Percentiles rank a stretch among this genome's conserved stretches.
These are phyloP conservation scores for Enteromius unitaeniatus DNA, from an alignment of 2,797 vertebrate genomes.

Conservation along the genomic window DNA sequence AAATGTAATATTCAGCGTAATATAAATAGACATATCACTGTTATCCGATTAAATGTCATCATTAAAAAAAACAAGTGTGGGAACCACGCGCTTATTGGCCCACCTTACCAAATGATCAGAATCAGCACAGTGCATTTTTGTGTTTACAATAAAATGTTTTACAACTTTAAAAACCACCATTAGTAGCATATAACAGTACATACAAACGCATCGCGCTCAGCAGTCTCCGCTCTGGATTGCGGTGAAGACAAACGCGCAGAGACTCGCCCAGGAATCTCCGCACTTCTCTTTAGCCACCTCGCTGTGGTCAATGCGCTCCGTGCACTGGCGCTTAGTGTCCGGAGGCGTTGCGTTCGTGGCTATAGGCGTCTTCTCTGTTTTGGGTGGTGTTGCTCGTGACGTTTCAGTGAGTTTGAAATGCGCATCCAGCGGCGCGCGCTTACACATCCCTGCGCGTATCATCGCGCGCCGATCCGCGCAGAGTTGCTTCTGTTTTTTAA, in stretches of 20 bases:
- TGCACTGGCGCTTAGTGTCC: slow-evolving; percentile 66
- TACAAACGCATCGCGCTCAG: slow-evolving; percentile 57
- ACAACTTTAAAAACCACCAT: background rate
- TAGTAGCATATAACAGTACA: background rate
- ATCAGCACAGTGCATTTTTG: background rate
- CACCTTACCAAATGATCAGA: background rate
- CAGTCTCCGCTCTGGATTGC: slow-evolving; percentile 84
- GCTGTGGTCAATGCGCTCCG: slow-evolving; percentile 70
- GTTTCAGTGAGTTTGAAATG: slow-evolving; percentile 75
- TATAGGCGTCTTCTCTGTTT: background rate
- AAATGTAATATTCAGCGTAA: background rate
- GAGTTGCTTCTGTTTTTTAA: slow-evolving; percentile 77
- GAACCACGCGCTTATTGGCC: background rate
- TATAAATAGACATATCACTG: background rate
- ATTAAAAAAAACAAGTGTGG: background rate
- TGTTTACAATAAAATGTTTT: slow-evolving; percentile 6
- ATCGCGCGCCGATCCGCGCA: slow-evolving; percentile 77
- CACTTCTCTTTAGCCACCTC: slow-evolving; percentile 83
- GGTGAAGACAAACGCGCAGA: slow-evolving; percentile 84
- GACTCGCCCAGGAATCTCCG: slow-evolving; percentile 76
- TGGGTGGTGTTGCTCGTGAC: background rate
- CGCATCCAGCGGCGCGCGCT: slow-evolving; percentile 76
- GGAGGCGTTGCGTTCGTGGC: background rate
- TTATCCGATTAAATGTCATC: background rate
- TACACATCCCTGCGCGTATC: slow-evolving; percentile 82